phyloP scores from a whole-genome alignment of 2,113 vertebrate genomes.

The Panurus biarmicus region DNA sequence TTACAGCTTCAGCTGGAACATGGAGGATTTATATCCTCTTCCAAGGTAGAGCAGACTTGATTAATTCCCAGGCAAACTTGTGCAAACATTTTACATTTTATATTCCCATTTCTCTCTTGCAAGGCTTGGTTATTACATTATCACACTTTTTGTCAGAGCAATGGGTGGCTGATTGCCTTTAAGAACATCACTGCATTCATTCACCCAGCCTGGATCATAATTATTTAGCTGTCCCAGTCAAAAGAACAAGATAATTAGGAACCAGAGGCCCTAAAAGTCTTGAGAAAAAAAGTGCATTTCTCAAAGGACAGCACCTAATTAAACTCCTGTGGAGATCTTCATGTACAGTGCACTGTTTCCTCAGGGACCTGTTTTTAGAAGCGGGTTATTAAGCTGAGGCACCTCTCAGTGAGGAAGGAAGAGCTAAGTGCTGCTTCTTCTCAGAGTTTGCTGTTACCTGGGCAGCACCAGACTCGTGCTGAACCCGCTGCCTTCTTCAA shows the following conservation, averaged over 20 bases:
- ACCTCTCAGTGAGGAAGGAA: neutral
- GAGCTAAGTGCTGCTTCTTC: neutral
- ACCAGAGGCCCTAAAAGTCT: neutral
- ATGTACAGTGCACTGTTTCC: neutral
- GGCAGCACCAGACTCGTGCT: neutral
- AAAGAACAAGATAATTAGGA: neutral
- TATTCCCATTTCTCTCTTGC: neutral
- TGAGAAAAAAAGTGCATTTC: neutral
- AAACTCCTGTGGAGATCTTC: neutral
- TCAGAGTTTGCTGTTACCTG: neutral
- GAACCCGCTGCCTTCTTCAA: neutral
- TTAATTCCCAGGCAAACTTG: neutral
- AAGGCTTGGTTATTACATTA: neutral
- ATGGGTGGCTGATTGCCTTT: neutral
- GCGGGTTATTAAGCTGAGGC: neutral
- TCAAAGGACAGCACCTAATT: neutral
- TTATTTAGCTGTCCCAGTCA: neutral
- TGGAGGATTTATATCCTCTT: neutral
- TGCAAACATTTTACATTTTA: neutral
- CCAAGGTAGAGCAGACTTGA: neutral
- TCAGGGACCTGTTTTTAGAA: neutral
- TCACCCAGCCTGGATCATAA: neutral
- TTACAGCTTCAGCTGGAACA: neutral
- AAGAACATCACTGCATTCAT: neutral
- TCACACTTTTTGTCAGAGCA: neutral